Percentiles rank a stretch among this genome's conserved stretches.
phyloP scores from a whole-genome alignment of 1,140 invertebrate species.

The Trichonephila clavata region DNA sequence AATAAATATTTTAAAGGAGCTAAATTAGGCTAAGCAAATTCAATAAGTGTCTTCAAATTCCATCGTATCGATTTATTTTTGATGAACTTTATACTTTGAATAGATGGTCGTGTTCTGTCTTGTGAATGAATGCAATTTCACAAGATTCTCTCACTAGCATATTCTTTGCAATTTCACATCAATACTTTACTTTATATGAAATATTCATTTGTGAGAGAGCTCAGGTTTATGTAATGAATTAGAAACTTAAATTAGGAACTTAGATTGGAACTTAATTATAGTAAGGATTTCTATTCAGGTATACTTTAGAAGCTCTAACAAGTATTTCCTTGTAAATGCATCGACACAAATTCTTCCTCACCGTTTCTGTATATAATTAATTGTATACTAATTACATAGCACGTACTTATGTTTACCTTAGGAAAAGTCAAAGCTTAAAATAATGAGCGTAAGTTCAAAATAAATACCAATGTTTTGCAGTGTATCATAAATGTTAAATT shows the following conservation, averaged over 20 bases:
- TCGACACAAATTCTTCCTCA: neutral
- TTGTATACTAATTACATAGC: neutral
- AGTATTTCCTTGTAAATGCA: neutral
- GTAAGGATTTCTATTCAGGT: neutral
- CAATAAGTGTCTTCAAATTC: too few species aligned
- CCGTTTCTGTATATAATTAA: neutral
- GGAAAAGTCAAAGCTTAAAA: neutral
- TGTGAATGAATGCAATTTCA: too few species aligned
- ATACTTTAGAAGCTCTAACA: neutral
- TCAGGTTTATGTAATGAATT: neutral
- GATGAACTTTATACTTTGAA: too few species aligned
- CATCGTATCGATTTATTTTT: too few species aligned
- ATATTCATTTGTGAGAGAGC: neutral
- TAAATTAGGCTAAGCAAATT: too few species aligned
- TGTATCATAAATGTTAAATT: too few species aligned
- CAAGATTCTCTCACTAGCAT: too few species aligned
- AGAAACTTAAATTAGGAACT: neutral
- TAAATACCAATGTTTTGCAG: too few species aligned
- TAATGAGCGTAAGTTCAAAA: neutral
- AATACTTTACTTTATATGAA: neutral
- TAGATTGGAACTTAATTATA: neutral
- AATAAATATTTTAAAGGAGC: too few species aligned
- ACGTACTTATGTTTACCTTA: neutral
- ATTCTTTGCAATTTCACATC: too few species aligned
- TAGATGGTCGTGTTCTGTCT: too few species aligned